Conservation (phyloP, 1,140 invertebrate species). For the Lasioglossum baleicum region DNA sequence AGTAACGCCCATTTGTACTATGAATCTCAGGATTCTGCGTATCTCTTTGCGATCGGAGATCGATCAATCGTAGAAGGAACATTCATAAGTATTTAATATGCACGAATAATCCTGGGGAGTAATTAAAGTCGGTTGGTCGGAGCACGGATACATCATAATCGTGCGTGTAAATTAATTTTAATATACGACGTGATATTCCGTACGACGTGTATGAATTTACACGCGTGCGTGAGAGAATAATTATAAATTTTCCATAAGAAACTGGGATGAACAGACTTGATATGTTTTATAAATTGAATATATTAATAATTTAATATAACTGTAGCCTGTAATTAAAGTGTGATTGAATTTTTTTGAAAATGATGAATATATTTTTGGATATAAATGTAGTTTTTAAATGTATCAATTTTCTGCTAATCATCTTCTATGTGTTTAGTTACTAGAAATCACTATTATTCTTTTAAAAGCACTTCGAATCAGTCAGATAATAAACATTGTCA, state of each 20-base stretch:
- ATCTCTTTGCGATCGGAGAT: slow-evolving; percentile 5
- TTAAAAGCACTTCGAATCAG: too few species aligned
- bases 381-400: too few species aligned
- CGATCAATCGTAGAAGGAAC: not conserved
- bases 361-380: too few species aligned
- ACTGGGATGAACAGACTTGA: not conserved
- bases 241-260: not conserved
- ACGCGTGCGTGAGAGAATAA: not conserved
- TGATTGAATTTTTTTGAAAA: not conserved
- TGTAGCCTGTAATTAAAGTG: too few species aligned
- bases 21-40: not conserved
- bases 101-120: slow-evolving; percentile 30
- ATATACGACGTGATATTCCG: not conserved
- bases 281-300: too few species aligned
- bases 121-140: slow-evolving; percentile 37
- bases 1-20: not conserved
- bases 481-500: too few species aligned
- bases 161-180: slow-evolving; percentile 16
- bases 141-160: slow-evolving; percentile 10
- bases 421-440: too few species aligned
- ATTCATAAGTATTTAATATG: not conserved
- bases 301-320: too few species aligned
- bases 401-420: too few species aligned
- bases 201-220: not conserved
- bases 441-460: too few species aligned